These are phyloP conservation scores for Hemicordylus capensis DNA, from an alignment of 2,113 vertebrate species.

Conservation along the genomic window DNA sequence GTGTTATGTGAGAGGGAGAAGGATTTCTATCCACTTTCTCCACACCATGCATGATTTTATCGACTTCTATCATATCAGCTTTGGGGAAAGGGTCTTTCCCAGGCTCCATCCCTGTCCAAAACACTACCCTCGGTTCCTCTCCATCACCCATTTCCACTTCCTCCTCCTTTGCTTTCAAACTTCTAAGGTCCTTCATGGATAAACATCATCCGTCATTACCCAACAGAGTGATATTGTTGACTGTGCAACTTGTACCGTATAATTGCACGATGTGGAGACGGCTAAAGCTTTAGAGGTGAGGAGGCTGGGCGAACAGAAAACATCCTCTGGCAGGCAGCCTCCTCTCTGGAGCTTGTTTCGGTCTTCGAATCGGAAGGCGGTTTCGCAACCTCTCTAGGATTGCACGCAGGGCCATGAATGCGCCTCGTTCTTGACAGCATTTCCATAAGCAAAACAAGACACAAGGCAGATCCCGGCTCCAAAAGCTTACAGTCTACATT, in stretches of 20 bases:
- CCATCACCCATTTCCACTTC: background rate
- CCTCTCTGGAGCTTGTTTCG: background rate
- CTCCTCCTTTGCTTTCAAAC: slow-evolving; percentile 6
- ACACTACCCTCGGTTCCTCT: background rate
- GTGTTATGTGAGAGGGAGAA: no score
- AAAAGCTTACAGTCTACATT: no score
- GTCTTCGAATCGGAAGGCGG: background rate
- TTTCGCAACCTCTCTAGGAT: background rate
- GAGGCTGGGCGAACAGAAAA: background rate
- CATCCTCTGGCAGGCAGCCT: background rate
- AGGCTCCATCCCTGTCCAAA: background rate
- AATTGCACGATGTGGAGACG: background rate
- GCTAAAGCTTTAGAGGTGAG: background rate
- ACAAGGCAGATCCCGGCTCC: no score
- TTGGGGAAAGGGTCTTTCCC: background rate
- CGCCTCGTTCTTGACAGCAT: no score
- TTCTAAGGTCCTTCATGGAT: background rate
- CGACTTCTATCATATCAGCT: background rate
- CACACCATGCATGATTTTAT: no score
- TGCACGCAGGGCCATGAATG: no score
- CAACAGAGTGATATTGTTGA: background rate
- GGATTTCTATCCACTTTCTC: no score
- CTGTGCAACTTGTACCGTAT: background rate
- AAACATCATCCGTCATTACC: background rate
- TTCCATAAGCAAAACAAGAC: no score